A percentile compares a stretch with the other conserved stretches of the same genome.
Evolutionary conservation across 2,888 invertebrate species (phyloP).

Genomic region (Candidula unifasciata): DNA sequence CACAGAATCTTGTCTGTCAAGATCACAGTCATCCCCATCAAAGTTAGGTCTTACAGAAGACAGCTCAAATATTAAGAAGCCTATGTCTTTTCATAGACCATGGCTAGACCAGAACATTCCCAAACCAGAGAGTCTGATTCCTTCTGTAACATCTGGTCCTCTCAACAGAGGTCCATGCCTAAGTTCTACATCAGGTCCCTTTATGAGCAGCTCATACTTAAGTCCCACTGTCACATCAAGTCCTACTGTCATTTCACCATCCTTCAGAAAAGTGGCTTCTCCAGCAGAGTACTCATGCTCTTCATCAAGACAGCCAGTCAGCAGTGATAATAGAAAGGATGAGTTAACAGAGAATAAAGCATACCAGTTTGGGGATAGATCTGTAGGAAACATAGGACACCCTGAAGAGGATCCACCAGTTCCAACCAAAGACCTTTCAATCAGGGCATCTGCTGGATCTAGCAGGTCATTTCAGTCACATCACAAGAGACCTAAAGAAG

Average conservation of each 20-base stretch:
- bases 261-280: neutral
- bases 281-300: neutral
- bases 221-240: too few relatives aligned
- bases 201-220: neutral
- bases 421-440: neutral
- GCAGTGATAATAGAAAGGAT: neutral
- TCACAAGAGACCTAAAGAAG: neutral
- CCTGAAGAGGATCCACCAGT: neutral
- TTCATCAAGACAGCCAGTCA: neutral
- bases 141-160: neutral
- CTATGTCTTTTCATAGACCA: conserved; percentile 24
- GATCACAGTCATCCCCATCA: conserved; percentile 30
- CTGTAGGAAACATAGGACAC: neutral
- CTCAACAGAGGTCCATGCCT: neutral
- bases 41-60: conserved; percentile 3
- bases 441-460: neutral
- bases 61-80: neutral
- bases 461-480: neutral
- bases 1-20: neutral
- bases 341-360: neutral
- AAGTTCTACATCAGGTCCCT: neutral
- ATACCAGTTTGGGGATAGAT: neutral
- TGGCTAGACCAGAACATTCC: neutral
- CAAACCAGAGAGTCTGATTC: too few relatives aligned
- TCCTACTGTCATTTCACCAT: too few relatives aligned